Evolutionary conservation across 2,113 vertebrate genomes (phyloP).

Genomic region (Heterotis niloticus): DNA sequence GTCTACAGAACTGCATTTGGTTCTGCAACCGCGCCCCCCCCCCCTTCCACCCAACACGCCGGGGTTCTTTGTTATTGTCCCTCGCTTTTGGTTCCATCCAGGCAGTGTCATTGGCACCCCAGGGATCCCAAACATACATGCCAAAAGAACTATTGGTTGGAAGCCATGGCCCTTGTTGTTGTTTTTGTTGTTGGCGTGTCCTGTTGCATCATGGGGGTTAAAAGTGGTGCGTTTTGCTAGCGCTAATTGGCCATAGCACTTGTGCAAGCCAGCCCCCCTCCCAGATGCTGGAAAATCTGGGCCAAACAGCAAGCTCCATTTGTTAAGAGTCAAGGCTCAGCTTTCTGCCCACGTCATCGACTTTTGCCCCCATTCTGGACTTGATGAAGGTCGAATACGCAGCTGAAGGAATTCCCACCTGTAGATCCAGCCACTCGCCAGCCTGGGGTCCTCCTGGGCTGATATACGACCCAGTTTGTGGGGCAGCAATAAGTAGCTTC

Average conservation of each 20-base stretch:
- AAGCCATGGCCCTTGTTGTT: conserved; percentile 33
- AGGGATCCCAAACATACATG: background rate
- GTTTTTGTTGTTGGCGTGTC: conserved; percentile 36
- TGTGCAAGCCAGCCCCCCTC: conserved; percentile 37
- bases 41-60: background rate
- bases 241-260: conserved; percentile 56
- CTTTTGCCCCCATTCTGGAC: background rate
- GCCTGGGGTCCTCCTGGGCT: background rate
- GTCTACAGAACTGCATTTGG: background rate
- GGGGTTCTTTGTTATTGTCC: background rate
- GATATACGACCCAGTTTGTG: background rate
- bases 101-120: conserved; percentile 33
- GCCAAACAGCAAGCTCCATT: background rate
- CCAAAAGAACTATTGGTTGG: background rate
- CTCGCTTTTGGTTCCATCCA: conserved; percentile 32
- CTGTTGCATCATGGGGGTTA: conserved; percentile 53
- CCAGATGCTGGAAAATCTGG: conserved; percentile 52
- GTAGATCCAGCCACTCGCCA: background rate
- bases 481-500: conserved; percentile 14
- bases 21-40: background rate
- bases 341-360: background rate
- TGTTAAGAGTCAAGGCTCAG: background rate
- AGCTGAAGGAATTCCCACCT: conserved; percentile 6
- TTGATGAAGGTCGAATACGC: background rate
- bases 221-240: conserved; percentile 40